Evolutionary conservation across 2,888 invertebrate genomes (phyloP).

Genomic region (Drosophila sordidula): DNA sequence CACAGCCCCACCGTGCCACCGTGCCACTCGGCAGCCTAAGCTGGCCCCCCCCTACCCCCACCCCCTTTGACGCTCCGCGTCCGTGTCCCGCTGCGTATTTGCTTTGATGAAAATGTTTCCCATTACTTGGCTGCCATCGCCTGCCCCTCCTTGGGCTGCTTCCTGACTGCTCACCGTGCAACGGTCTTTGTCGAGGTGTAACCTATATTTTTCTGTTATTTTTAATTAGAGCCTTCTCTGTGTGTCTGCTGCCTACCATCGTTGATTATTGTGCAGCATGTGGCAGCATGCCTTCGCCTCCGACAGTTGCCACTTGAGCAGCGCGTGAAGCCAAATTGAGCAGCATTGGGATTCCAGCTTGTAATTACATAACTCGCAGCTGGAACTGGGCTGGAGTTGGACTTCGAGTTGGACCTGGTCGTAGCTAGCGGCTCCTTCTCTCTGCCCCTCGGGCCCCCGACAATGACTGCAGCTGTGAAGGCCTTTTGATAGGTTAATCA

Average conservation of each 20-base stretch:
- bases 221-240: conserved; percentile 64
- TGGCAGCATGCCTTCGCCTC: conserved; percentile 36
- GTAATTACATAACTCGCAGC: conserved; percentile 61
- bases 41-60: neutral
- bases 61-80: neutral
- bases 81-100: conserved; percentile 23
- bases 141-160: neutral
- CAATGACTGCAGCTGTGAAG: conserved; percentile 16
- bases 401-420: neutral
- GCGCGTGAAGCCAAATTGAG: conserved; percentile 45
- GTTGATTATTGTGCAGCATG: conserved; percentile 63
- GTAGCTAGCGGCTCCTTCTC: neutral
- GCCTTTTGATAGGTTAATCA: conserved; percentile 59
- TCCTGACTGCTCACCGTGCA: conserved; percentile 23
- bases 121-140: conserved; percentile 42
- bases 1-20: conserved; percentile 1
- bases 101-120: conserved; percentile 61
- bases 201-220: conserved; percentile 70
- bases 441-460: neutral
- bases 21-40: neutral
- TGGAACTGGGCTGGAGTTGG: conserved; percentile 8
- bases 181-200: conserved; percentile 64
- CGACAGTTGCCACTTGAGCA: conserved; percentile 27
- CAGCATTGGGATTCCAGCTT: conserved; percentile 49
- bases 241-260: conserved; percentile 41